A percentile compares a stretch with the other conserved stretches of the same genome.
Evolutionary conservation across 2,113 vertebrate genomes (phyloP).

Genomic region (Orientallactaga bullata): DNA sequence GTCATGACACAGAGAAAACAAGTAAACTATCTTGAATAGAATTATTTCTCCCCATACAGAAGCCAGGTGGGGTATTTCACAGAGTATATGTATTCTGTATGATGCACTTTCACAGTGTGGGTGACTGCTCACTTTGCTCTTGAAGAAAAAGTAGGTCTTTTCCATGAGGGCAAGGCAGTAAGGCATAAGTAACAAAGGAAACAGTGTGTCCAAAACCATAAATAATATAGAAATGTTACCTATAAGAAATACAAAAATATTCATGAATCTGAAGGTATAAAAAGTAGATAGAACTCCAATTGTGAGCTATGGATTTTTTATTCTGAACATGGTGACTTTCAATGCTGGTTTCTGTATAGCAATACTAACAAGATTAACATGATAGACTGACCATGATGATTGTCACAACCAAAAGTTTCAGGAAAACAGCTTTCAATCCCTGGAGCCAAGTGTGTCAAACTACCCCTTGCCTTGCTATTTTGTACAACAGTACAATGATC

Average conservation of each 20-base stretch:
- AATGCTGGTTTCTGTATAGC: not conserved
- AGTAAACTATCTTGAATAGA: not conserved
- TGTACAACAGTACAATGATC: slow-evolving; percentile 13
- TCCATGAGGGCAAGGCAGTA: not conserved
- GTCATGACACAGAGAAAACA: not conserved
- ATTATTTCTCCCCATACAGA: too few species aligned
- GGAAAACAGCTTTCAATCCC: slow-evolving; percentile 23
- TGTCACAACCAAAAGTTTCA: not conserved
- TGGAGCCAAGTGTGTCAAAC: not conserved
- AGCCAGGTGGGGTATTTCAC: not conserved
- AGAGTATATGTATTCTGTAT: not conserved
- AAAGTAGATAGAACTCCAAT: not conserved
- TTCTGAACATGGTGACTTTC: not conserved
- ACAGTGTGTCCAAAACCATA: not conserved
- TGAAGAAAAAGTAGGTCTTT: not conserved
- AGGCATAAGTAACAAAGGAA: slow-evolving; percentile 24
- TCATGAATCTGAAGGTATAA: not conserved
- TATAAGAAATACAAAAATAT: slow-evolving; percentile 25
- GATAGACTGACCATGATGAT: not conserved
- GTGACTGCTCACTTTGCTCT: not conserved
- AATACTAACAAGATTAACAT: not conserved
- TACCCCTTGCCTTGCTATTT: not conserved
- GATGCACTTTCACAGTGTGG: not conserved
- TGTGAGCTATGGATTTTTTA: not conserved
- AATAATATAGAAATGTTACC: not conserved